phyloP scores from a whole-genome alignment of 2,113 vertebrate genomes.

The Melanerpes aurifrons region DNA sequence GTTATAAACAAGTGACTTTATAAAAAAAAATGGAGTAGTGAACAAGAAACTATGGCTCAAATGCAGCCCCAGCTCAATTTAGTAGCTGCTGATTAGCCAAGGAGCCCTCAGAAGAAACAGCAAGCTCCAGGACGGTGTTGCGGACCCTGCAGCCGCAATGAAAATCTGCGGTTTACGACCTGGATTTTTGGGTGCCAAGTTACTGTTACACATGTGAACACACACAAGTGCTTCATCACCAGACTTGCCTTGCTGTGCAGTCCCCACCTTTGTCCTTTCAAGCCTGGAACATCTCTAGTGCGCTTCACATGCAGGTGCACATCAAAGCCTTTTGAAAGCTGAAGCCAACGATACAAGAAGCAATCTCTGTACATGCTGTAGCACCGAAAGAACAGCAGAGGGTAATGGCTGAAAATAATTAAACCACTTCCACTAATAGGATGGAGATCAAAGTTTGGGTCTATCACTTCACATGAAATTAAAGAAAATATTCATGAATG shows the following conservation, averaged over 20 bases:
- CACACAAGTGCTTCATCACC: fast-evolving
- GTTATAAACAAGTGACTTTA: not conserved
- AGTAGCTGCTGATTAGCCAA: not conserved
- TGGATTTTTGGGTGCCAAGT: not conserved
- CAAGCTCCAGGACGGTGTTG: not conserved
- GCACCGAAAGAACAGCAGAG: not conserved
- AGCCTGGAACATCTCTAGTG: not conserved
- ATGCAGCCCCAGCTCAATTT: not conserved
- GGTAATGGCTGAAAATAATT: slow-evolving; percentile 21
- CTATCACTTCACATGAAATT: slow-evolving; percentile 16
- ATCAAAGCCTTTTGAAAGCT: slow-evolving; percentile 2
- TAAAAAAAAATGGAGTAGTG: not conserved
- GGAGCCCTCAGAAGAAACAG: not conserved
- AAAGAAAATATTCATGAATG: slow-evolving; percentile 41
- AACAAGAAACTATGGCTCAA: not conserved
- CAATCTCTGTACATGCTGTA: not conserved
- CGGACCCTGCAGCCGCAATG: not conserved
- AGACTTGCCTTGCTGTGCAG: not conserved
- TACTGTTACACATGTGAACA: not conserved
- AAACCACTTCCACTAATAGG: not conserved
- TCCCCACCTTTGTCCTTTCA: not conserved
- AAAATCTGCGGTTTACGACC: not conserved
- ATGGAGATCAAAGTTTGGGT: slow-evolving; percentile 54
- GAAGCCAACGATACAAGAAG: not conserved
- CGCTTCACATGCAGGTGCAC: not conserved